These are phyloP conservation scores for Chalcosyrphus nemorum DNA, from an alignment of 2,888 invertebrate species.

Conservation along the genomic window DNA sequence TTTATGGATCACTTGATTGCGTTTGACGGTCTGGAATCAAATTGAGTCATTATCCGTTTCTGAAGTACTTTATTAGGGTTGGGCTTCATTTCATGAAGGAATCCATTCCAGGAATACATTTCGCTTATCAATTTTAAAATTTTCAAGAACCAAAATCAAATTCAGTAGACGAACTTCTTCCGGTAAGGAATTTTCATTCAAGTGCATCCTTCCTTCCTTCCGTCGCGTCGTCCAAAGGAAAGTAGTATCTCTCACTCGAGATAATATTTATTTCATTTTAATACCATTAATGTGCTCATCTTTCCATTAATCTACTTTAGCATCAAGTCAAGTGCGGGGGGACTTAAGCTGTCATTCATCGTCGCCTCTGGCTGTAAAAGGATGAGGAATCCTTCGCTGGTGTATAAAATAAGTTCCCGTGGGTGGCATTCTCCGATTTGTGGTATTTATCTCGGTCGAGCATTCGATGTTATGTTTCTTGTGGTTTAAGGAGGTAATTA, in stretches of 20 bases:
- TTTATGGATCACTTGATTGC: background rate
- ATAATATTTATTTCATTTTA: conserved; percentile 30
- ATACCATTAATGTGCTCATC: conserved; percentile 40
- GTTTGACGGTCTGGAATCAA: background rate
- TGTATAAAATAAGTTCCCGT: conserved; percentile 13
- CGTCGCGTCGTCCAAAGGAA: too few relatives aligned
- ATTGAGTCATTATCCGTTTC: background rate
- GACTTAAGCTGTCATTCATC: conserved; percentile 14
- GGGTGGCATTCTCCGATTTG: conserved; percentile 34
- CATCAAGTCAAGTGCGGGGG: background rate
- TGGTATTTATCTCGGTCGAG: background rate
- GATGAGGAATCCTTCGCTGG: too few relatives aligned
- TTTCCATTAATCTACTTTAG: conserved; percentile 43
- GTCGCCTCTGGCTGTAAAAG: background rate
- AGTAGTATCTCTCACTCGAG: conserved; percentile 4
- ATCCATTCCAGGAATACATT: background rate
- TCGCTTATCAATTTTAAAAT: background rate
- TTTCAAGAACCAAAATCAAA: background rate
- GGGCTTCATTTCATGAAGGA: too few relatives aligned
- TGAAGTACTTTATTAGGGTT: too few relatives aligned
- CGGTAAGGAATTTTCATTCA: background rate
- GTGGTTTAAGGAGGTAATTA: conserved; percentile 2
- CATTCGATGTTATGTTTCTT: background rate
- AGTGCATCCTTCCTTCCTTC: background rate
- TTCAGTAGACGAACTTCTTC: background rate